Conservation (phyloP, 2,113 vertebrate genomes). For the Orcinus orca region DNA sequence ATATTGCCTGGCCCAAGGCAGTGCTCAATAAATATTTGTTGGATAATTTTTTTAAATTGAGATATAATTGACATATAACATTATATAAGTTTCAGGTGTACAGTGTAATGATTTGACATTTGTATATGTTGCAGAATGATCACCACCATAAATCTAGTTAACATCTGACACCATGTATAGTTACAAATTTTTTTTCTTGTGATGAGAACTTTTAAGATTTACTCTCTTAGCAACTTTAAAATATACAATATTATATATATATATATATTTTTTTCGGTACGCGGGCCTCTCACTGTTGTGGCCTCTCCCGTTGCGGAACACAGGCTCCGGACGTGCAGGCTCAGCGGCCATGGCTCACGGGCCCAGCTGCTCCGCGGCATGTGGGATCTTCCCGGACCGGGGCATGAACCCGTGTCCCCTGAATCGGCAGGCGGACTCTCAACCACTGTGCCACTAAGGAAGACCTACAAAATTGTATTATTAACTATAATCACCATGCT, state of each 20-base stretch:
- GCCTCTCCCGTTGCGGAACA: too few relatives aligned
- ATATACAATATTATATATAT: neutral
- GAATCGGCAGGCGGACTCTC: too few relatives aligned
- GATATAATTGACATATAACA: neutral
- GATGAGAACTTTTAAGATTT: neutral
- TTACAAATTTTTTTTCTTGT: neutral
- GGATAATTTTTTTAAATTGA: neutral
- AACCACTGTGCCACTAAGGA: too few relatives aligned
- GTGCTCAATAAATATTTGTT: neutral
- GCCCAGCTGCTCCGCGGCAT: too few relatives aligned
- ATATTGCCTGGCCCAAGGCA: neutral
- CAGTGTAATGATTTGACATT: neutral
- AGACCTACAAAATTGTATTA: neutral
- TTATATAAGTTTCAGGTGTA: neutral
- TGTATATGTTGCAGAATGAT: neutral
- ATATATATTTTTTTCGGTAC: too few relatives aligned
- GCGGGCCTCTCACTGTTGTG: too few relatives aligned
- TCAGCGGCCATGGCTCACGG: too few relatives aligned
- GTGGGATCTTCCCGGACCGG: too few relatives aligned
- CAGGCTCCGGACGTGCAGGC: too few relatives aligned
- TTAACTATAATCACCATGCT: neutral
- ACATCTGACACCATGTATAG: neutral
- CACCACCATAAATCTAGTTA: neutral
- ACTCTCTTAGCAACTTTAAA: neutral
- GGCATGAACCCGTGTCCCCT: too few relatives aligned